Base-by-base conservation (phyloP, 2,113 vertebrate genomes). In the Cairina moschata region DNA sequence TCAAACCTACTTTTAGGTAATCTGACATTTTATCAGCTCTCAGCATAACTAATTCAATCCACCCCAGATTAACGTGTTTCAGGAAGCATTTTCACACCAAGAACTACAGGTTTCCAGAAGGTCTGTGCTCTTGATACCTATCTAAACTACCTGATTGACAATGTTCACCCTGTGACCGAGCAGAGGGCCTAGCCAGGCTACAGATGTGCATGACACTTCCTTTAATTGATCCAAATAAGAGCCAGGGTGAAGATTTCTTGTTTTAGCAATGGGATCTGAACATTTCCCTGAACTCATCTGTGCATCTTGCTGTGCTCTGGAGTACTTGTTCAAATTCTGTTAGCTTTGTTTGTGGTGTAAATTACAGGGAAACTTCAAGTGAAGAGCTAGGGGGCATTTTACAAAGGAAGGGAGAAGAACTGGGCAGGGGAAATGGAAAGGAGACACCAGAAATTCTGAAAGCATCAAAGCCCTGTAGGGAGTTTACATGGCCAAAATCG, bases 401-500 rank as follows among this genome's bases (percentile, higher is more conserved):
- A 58, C 48, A 58, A 44, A 62, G 26, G 63, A 81, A 80, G 32
- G 29, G 29, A 44, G 42, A 55, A 75, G 69, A 92, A 13, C 8
- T 67, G 55, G 68, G 56, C 69, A 74, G 32, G 13, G 31, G 12
- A 46, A 72, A 83, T 13, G 8, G 66, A 66, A 74, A 92, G 72
- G 58, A 90, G 46, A 78, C 50, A 62, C 69, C 77, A 87, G 50
- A 23, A 96, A 62, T n/a, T 82, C 44, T 56, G 44, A 84, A 86
- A 93, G 36, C 46, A 34, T 44, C 48, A 65, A 81, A 94, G 65
- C 12, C 31, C 76, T 72, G 21, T 50, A 72, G 77, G 80, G 73
- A 88, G 7, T 86, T 91, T 17, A 58, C 21, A 10, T n/a, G 66
- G 86, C 71, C 83, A 92, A 92, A 93, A 95, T 93, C 11, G 22